Evolutionary conservation across 2,113 vertebrate species (phyloP).

Genomic region (Engystomops pustulosus): DNA sequence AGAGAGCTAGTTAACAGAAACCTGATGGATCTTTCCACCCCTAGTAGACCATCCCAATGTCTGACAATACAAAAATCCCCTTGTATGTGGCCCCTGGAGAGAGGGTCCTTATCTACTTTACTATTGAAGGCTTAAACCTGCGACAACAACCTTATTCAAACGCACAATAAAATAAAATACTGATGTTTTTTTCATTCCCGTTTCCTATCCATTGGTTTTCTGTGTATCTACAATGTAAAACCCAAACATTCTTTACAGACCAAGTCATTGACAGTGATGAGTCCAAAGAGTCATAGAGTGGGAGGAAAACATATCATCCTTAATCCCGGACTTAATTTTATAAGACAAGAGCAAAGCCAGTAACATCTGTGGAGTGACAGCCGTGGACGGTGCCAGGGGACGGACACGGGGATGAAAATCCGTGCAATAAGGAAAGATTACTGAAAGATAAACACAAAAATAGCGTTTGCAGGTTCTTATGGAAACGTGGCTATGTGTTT

Average conservation of each 20-base stretch:
- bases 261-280: conserved; percentile 38
- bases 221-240: conserved; percentile 5
- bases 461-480: background rate
- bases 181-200: background rate
- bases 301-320: conserved; percentile 4
- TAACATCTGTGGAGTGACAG: background rate
- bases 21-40: no score
- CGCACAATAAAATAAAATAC: background rate
- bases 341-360: background rate
- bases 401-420: background rate
- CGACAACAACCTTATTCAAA: background rate
- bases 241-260: background rate
- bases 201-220: background rate
- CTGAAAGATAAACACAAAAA: background rate
- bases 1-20: no score
- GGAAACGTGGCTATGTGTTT: background rate
- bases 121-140: background rate
- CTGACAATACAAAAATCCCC: no score
- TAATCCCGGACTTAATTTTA: conserved; percentile 21
- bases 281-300: background rate
- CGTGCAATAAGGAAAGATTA: background rate
- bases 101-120: no score
- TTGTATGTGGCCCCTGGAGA: no score
- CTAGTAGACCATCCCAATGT: no score
- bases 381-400: background rate